Conservation (phyloP, 2,113 vertebrate species). For the Perca fluviatilis region DNA sequence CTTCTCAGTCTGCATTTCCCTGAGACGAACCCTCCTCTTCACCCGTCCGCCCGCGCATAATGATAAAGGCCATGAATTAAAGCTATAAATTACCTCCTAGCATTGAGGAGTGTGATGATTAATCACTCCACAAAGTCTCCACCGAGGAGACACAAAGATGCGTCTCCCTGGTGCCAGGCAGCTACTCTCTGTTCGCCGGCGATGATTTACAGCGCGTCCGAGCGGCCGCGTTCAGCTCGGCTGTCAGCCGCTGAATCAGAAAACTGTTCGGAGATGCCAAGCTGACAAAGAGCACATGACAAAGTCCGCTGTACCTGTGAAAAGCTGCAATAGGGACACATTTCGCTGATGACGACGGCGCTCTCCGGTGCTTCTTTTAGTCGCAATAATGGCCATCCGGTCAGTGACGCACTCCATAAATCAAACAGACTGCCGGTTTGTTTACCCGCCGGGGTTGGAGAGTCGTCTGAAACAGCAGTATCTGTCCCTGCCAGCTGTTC, state of each 20-base stretch:
- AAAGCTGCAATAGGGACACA: slow-evolving; percentile 69
- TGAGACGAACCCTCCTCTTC: slow-evolving; percentile 7
- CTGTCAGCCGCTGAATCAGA: slow-evolving; percentile 58
- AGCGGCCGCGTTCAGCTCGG: background rate
- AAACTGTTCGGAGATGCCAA: slow-evolving; percentile 61
- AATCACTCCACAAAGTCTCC: slow-evolving; percentile 77
- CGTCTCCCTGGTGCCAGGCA: slow-evolving; percentile 47
- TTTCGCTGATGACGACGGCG: slow-evolving; percentile 62
- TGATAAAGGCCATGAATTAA: slow-evolving; percentile 68
- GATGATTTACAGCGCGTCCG: slow-evolving; percentile 68
- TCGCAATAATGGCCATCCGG: slow-evolving; percentile 74
- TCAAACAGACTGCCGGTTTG: slow-evolving; percentile 77
- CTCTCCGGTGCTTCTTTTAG: slow-evolving; percentile 66
- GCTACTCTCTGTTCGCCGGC: slow-evolving; percentile 35
- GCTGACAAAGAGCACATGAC: slow-evolving; percentile 61
- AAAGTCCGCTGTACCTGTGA: slow-evolving; percentile 66
- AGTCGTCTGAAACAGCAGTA: slow-evolving; percentile 80
- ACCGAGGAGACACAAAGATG: slow-evolving; percentile 68
- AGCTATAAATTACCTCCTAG: slow-evolving; percentile 72
- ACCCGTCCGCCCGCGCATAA: slow-evolving; percentile 28
- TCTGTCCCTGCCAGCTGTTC: slow-evolving; percentile 82
- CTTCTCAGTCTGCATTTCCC: background rate
- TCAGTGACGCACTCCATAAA: slow-evolving; percentile 80
- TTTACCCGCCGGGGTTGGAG: slow-evolving; percentile 75
- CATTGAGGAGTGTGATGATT: slow-evolving; percentile 74